These are phyloP conservation scores for Dusona sp. DNA, from an alignment of 2,888 invertebrate genomes.

Conservation along the genomic window DNA sequence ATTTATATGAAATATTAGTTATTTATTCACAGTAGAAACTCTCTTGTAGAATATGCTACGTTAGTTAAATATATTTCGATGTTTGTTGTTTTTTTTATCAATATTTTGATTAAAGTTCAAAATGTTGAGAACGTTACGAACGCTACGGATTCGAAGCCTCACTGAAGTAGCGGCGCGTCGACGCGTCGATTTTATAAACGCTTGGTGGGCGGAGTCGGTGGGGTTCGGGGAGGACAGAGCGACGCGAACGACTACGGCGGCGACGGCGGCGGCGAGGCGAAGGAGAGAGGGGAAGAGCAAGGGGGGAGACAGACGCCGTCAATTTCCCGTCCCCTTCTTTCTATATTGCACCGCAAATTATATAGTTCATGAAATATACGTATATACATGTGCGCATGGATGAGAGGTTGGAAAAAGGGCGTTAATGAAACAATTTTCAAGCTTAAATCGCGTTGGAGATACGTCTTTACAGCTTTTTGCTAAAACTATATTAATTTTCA, in stretches of 20 bases:
- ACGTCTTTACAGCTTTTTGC: neutral
- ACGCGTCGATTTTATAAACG: conserved; percentile 74
- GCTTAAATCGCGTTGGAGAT: neutral
- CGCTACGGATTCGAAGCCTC: conserved; percentile 61
- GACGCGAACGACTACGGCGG: conserved; percentile 35
- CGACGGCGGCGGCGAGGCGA: neutral
- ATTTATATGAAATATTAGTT: neutral
- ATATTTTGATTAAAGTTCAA: neutral
- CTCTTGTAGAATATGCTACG: neutral
- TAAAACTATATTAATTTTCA: neutral
- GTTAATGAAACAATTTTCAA: neutral
- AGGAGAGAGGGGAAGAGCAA: neutral
- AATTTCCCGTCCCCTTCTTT: conserved; percentile 43
- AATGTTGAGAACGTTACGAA: neutral
- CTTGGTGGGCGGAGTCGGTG: conserved; percentile 72
- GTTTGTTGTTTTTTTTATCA: conserved; percentile 13
- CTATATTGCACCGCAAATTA: neutral
- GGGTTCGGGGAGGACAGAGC: conserved; percentile 35
- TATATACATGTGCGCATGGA: neutral
- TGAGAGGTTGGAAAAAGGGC: neutral
- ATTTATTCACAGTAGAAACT: neutral
- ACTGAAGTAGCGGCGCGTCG: conserved; percentile 71
- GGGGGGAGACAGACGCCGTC: conserved; percentile 60
- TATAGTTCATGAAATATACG: neutral
- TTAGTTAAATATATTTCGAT: conserved; percentile 6